A percentile compares a stretch with the other conserved stretches of the same genome.
These are phyloP conservation scores for Antechinus flavipes DNA, from an alignment of 2,113 vertebrate genomes.

Conservation along the genomic window DNA sequence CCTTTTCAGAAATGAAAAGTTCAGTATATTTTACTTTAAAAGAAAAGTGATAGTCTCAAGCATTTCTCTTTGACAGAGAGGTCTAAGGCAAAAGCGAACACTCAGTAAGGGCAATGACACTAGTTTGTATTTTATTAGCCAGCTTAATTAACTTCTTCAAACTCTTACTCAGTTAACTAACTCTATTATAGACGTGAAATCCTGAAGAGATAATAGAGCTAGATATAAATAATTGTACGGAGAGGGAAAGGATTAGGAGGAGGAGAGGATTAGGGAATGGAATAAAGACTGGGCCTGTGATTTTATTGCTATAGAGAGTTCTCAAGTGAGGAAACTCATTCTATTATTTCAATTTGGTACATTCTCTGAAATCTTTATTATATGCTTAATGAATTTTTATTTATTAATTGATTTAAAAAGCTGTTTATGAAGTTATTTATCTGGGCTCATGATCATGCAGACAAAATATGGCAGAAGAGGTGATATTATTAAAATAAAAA, in stretches of 20 bases:
- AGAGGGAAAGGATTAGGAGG: neutral
- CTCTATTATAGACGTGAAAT: neutral
- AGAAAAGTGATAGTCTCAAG: slow-evolving; percentile 8
- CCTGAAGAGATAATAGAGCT: neutral
- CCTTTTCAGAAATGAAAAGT: neutral
- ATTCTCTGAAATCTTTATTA: neutral
- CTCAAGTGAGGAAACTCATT: neutral
- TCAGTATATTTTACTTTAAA: neutral
- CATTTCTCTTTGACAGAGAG: neutral
- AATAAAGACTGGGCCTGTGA: neutral
- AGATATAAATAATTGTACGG: neutral
- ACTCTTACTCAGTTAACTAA: neutral
- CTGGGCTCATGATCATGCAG: neutral
- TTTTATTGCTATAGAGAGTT: neutral
- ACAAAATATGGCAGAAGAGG: neutral
- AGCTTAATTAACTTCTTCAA: neutral
- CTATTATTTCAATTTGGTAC: neutral
- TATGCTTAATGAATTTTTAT: neutral
- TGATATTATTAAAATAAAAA: neutral
- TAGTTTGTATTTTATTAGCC: neutral
- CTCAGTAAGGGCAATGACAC: neutral
- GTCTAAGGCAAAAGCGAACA: neutral
- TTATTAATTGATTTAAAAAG: neutral
- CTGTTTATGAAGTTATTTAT: neutral
- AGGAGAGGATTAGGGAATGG: neutral